Conservation (phyloP, 2,797 vertebrate species). For the Uromys caudimaculatus region DNA sequence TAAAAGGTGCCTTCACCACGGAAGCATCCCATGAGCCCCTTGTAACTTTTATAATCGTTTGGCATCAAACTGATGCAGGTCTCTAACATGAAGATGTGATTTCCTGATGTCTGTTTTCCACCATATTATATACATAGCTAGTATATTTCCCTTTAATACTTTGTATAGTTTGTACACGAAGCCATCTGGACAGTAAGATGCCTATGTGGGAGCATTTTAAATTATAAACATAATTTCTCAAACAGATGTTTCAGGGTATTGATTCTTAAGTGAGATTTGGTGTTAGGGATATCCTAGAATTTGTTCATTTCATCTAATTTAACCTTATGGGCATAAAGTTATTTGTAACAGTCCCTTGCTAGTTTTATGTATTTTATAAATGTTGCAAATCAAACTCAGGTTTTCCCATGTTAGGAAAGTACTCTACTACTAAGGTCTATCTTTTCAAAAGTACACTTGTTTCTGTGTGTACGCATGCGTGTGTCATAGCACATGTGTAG, state of each 20-base stretch:
- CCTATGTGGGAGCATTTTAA: background rate
- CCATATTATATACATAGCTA: background rate
- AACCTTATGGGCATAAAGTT: constrained; percentile 9
- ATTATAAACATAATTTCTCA: constrained; percentile 22
- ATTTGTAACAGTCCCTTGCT: background rate
- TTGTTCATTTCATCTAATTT: background rate
- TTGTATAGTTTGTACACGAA: background rate
- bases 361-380: background rate
- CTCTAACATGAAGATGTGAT: background rate
- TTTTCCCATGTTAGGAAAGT: background rate
- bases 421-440: background rate
- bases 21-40: background rate
- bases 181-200: background rate
- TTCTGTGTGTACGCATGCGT: background rate
- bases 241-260: background rate
- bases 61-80: background rate
- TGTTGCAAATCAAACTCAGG: background rate
- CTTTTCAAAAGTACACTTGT: background rate
- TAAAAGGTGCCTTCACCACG: background rate
- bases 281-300: background rate
- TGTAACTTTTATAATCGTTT: background rate
- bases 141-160: constrained; percentile 1
- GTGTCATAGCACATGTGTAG: background rate
- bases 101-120: background rate
- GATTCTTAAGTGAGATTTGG: background rate